Percentiles rank a stretch among this genome's conserved stretches.
These are phyloP conservation scores for Scaptomyza reducta DNA, from an alignment of 2,888 invertebrate genomes.

Conservation along the genomic window DNA sequence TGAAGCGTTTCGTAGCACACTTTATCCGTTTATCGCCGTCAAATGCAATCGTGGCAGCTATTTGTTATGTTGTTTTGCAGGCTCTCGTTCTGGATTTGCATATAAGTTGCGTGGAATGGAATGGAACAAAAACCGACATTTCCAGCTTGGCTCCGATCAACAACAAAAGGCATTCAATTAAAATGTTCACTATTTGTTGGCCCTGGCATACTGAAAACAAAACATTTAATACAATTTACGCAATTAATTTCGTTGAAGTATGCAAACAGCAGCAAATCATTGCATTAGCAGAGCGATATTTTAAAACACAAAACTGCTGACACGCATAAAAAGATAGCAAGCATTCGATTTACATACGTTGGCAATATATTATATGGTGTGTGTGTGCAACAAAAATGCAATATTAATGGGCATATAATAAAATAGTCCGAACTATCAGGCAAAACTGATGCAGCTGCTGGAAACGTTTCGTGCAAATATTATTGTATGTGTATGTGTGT, in stretches of 20 bases:
- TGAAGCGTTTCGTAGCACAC: constrained; percentile 14
- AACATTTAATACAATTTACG: constrained; percentile 77
- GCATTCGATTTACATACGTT: constrained; percentile 26
- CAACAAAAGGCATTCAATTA: constrained; percentile 76
- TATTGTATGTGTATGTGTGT: constrained; percentile 33
- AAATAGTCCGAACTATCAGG: constrained; percentile 35
- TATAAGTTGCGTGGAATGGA: constrained; percentile 34
- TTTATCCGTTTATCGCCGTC: constrained; percentile 39
- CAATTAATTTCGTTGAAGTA: constrained; percentile 68
- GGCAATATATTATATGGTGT: constrained; percentile 27
- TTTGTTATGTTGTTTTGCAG: constrained; percentile 11
- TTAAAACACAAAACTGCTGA: constrained; percentile 44
- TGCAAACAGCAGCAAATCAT: constrained; percentile 58
- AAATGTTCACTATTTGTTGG: constrained; percentile 63
- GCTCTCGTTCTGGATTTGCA: constrained; percentile 33
- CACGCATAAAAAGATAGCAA: constrained; percentile 4
- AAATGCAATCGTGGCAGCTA: constrained; percentile 30
- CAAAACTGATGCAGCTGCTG: constrained; percentile 23
- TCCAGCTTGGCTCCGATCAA: constrained; percentile 32
- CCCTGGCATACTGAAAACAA: constrained; percentile 62
- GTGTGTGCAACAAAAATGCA: constrained; percentile 64
- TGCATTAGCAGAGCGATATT: constrained; percentile 7
- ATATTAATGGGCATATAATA: constrained; percentile 65
- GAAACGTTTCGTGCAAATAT: constrained; percentile 49
- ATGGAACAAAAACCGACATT: constrained; percentile 21